Evolutionary conservation across 2,888 invertebrate genomes (phyloP), one percentile per base, ranked within the genome.

Genomic region (Pteria penguin): DNA sequence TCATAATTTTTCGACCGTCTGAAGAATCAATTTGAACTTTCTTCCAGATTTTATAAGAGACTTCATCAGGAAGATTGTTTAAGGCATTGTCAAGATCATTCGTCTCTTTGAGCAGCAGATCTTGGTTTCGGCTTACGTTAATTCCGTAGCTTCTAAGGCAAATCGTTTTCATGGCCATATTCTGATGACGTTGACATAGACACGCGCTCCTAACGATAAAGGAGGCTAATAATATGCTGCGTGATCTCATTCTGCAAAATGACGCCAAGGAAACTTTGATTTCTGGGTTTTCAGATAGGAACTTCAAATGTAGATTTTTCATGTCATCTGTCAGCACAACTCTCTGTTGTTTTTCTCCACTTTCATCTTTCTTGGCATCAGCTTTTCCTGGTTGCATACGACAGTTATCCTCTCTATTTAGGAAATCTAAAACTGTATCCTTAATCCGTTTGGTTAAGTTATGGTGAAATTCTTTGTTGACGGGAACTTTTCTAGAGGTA

Each of bases 151-250:
- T 78, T 55, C 74, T 67, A n/a, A n/a, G n/a, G n/a, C n/a, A n/a
- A n/a, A n/a, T n/a, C 0, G 76, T 45, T 32, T 75, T 75, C 11
- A 79, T 26, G 1, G 79, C 79, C 67, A 83, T 73, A 31, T 82
- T 83, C 60, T 83, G 82, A 31, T 83, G 82, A 5, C 74, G 57
- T 1, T 72, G 61, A 52, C 83, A 81, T 1, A 36, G 80, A 60
- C 83, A 83, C 1, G 73, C 57, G 45, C 70, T 69, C 75, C 79
- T 65, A 3, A 55, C 31, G 4, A 82, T 74, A 4, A n/a, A 72
- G 14, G 27, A 54, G 18, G 78, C 72, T 11, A 73, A 24, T 11
- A 65, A 24, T 0, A 81, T 62, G 54, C 78, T 26, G 0, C 33
- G 54, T 31, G 79, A 75, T 36, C 81, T 24, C 14, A 78, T 14